These are phyloP conservation scores for Didymodactylos carnosus DNA, from an alignment of 2,888 invertebrate species.

Conservation along the genomic window DNA sequence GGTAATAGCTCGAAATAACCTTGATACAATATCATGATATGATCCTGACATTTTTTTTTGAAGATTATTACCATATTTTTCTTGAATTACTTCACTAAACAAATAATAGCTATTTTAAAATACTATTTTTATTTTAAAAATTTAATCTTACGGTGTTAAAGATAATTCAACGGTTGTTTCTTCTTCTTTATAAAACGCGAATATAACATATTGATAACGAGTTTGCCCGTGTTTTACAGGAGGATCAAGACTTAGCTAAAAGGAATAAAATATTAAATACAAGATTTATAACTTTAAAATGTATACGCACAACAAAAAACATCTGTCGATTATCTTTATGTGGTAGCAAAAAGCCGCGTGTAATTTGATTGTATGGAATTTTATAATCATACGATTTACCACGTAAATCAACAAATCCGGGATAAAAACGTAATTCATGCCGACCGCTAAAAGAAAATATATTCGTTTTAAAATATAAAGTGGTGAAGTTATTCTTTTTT, in stretches of 20 bases:
- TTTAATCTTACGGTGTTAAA: constrained; percentile 56
- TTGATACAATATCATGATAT: constrained; percentile 79
- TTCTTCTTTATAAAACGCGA: constrained; percentile 81
- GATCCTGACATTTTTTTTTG: constrained; percentile 77
- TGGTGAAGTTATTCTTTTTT: too few relatives aligned
- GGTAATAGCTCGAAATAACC: constrained; percentile 83
- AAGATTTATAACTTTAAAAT: too few relatives aligned
- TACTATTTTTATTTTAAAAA: neutral
- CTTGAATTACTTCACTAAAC: constrained; percentile 33
- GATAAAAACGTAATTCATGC: constrained; percentile 82
- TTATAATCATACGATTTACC: constrained; percentile 99
- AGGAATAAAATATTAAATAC: neutral
- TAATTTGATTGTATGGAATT: constrained; percentile 86
- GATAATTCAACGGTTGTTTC: constrained; percentile 73
- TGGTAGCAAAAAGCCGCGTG: constrained; percentile 75
- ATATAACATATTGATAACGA: constrained; percentile 78
- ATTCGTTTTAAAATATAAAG: constrained; percentile 20
- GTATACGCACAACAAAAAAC: constrained; percentile 83
- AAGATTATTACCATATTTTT: constrained; percentile 70
- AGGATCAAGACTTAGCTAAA: constrained; percentile 54
- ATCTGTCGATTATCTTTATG: constrained; percentile 93
- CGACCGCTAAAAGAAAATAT: constrained; percentile 47
- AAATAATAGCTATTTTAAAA: too few relatives aligned
- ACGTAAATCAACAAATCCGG: constrained; percentile 70
- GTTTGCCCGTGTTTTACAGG: constrained; percentile 99